phyloP scores from a whole-genome alignment of 2,888 invertebrate genomes.

The Meiosimyza decipiens region DNA sequence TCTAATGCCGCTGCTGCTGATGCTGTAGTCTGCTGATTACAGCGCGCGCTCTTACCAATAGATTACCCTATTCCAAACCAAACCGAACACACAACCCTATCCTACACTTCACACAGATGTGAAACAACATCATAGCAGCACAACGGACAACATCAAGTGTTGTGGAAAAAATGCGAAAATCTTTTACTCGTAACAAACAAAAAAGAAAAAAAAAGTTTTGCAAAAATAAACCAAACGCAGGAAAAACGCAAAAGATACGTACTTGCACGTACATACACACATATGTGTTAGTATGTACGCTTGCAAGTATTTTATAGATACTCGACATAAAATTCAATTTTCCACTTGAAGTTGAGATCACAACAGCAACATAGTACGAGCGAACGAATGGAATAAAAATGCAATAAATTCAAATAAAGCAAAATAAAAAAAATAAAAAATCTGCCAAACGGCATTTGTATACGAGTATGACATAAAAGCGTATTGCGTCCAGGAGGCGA shows the following conservation, averaged over 20 bases:
- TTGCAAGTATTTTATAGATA: not conserved
- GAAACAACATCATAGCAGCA: too few relatives aligned
- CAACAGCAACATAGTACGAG: not conserved
- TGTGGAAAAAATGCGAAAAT: too few relatives aligned
- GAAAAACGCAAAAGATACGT: constrained; percentile 8
- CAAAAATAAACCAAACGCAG: constrained; percentile 9
- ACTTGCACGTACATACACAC: not conserved
- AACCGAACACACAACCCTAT: not conserved
- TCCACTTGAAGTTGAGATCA: constrained; percentile 19
- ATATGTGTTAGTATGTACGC: not conserved
- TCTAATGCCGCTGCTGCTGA: too few relatives aligned
- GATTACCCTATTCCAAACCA: not conserved
- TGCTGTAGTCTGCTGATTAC: too few relatives aligned
- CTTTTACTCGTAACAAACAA: too few relatives aligned
- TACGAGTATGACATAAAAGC: constrained; percentile 7
- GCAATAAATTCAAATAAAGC: not conserved
- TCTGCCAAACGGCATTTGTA: constrained; percentile 6
- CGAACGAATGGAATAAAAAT: not conserved
- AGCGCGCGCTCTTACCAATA: too few relatives aligned
- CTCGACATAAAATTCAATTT: constrained; percentile 28
- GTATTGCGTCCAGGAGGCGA: not conserved
- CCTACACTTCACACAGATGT: too few relatives aligned
- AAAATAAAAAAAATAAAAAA: not conserved
- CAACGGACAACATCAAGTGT: too few relatives aligned
- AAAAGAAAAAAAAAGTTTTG: not conserved